Conservation (phyloP, 1,140 invertebrate genomes). For the Calliphora vicina region DNA sequence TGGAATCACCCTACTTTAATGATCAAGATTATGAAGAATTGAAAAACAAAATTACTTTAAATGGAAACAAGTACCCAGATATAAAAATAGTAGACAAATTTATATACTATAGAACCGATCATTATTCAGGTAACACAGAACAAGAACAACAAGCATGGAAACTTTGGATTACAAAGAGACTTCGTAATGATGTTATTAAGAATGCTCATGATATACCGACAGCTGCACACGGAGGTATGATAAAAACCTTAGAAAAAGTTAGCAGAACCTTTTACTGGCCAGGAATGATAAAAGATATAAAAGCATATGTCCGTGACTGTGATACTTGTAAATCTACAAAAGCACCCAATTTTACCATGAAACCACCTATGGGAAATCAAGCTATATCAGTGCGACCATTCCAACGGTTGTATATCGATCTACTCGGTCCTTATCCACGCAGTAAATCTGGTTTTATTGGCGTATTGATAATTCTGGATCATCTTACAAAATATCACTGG, state of each 20-base stretch:
- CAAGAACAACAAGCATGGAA: slow-evolving; percentile 22
- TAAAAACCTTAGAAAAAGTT: slow-evolving; percentile 30
- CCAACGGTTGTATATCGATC: neutral
- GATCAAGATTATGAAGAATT: slow-evolving; percentile 14
- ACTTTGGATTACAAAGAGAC: slow-evolving; percentile 15
- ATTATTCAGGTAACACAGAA: neutral
- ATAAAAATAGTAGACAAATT: slow-evolving; percentile 19
- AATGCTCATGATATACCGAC: slow-evolving; percentile 5
- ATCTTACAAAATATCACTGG: neutral
- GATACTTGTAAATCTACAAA: slow-evolving; percentile 30
- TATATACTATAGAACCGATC: slow-evolving; percentile 26
- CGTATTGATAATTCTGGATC: slow-evolving; percentile 28
- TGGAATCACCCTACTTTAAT: slow-evolving; percentile 12
- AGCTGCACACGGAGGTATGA: slow-evolving; percentile 24
- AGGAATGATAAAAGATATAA: neutral
- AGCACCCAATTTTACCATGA: neutral
- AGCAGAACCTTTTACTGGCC: slow-evolving; percentile 20
- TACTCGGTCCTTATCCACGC: slow-evolving; percentile 26
- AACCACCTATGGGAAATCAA: slow-evolving; percentile 2
- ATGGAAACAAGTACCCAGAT: slow-evolving; percentile 4
- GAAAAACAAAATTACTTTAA: slow-evolving; percentile 41
- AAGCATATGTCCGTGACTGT: slow-evolving; percentile 15
- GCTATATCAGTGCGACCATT: neutral
- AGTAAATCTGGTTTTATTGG: neutral
- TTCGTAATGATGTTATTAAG: neutral